Conservation (phyloP, 2,888 invertebrate genomes). For the Eupithecia subfuscata region DNA sequence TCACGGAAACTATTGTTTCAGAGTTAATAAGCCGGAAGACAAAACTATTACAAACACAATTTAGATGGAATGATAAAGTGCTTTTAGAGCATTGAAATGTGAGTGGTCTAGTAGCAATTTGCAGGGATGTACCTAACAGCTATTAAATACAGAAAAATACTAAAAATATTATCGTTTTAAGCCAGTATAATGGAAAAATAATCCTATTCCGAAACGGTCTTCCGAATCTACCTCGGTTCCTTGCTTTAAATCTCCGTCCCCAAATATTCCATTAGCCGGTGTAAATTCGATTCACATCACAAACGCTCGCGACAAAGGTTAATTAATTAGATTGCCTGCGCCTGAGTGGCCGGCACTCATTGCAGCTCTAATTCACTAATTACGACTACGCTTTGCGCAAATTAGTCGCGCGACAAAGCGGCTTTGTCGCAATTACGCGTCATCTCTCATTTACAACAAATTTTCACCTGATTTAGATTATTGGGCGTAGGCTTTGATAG, state of each 20-base stretch:
- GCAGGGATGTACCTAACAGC: neutral
- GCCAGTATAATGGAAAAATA: neutral
- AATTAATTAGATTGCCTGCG: conserved; percentile 75
- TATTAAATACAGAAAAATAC: neutral
- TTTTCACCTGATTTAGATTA: conserved; percentile 32
- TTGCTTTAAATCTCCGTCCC: conserved; percentile 24
- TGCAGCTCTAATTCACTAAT: conserved; percentile 77
- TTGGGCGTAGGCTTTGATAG: conserved; percentile 15
- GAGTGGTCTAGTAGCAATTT: neutral
- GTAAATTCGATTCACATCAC: conserved; percentile 33
- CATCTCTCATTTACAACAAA: conserved; percentile 25
- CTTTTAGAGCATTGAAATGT: neutral
- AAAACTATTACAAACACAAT: conserved; percentile 49
- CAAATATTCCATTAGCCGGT: conserved; percentile 26
- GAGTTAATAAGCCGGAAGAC: conserved; percentile 56
- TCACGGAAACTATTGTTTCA: conserved; percentile 60
- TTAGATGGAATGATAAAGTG: conserved; percentile 40
- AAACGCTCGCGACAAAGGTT: conserved; percentile 64
- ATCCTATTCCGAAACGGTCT: neutral
- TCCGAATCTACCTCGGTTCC: neutral
- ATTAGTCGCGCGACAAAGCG: conserved; percentile 61
- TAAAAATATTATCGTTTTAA: neutral
- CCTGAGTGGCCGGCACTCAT: conserved; percentile 72
- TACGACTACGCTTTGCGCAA: conserved; percentile 50
- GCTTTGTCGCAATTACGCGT: conserved; percentile 47